Evolutionary conservation across 1,140 invertebrate genomes (phyloP).

Genomic region (Sesamia nonagrioides): DNA sequence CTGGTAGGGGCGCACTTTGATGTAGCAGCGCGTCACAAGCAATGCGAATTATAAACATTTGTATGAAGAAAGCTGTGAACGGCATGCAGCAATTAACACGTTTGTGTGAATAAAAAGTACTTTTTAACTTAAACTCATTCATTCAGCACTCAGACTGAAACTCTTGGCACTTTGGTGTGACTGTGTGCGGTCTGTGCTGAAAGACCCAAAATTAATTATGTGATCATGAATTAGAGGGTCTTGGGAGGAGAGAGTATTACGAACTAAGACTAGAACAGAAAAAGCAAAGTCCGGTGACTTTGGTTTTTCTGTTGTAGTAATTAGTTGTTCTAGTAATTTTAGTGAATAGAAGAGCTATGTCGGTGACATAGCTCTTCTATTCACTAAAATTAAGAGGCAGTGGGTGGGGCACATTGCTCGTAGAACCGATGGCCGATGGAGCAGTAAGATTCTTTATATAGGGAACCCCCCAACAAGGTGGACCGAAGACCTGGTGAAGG

Average conservation of each 20-base stretch:
- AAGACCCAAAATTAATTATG: slow-evolving; percentile 16
- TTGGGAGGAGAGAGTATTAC: neutral
- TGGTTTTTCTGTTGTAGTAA: too few relatives aligned
- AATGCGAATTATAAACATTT: slow-evolving; percentile 56
- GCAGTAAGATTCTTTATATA: too few relatives aligned
- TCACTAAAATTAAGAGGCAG: too few relatives aligned
- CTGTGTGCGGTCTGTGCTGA: too few relatives aligned
- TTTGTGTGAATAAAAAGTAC: slow-evolving; percentile 22
- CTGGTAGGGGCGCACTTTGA: slow-evolving; percentile 41
- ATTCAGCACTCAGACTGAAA: slow-evolving; percentile 28
- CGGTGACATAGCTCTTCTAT: too few relatives aligned
- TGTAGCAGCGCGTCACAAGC: slow-evolving; percentile 51
- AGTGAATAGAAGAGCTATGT: too few relatives aligned
- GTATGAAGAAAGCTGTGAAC: slow-evolving; percentile 34
- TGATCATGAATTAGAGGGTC: slow-evolving; percentile 15
- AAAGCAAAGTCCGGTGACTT: too few relatives aligned
- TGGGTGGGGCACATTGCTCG: too few relatives aligned
- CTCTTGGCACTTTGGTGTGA: neutral
- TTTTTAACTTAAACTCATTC: neutral
- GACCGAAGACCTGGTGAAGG: too few relatives aligned
- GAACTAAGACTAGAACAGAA: neutral
- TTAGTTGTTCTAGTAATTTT: too few relatives aligned
- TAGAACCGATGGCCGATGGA: too few relatives aligned
- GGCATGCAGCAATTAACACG: slow-evolving; percentile 45
- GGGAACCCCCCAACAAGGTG: too few relatives aligned